Evolutionary conservation across 1,140 invertebrate species (phyloP).

Genomic region (Aplysia californica): DNA sequence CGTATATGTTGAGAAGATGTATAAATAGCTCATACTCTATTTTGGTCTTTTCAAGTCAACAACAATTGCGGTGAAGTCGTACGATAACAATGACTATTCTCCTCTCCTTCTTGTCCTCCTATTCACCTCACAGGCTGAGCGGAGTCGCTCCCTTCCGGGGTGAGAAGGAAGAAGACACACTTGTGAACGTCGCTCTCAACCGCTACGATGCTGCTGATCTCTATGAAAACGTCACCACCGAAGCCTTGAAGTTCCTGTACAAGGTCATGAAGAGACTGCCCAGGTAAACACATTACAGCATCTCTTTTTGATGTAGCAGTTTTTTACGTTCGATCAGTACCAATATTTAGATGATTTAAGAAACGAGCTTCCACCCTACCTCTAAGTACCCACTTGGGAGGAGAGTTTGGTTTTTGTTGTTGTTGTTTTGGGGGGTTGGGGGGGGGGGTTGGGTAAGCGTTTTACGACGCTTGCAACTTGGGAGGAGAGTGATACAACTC

Average conservation of each 20-base stretch:
- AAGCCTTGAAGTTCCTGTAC: constrained; percentile 94
- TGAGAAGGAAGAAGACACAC: constrained; percentile 83
- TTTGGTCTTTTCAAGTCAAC: too few relatives aligned
- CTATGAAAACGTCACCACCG: constrained; percentile 93
- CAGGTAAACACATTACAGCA: constrained; percentile 73
- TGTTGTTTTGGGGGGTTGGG: neutral
- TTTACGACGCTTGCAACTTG: neutral
- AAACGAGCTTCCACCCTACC: neutral
- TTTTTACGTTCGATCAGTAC: neutral
- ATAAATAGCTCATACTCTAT: too few relatives aligned
- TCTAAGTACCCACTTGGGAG: too few relatives aligned
- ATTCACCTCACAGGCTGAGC: constrained; percentile 81
- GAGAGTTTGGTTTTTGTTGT: neutral
- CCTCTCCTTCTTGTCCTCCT: too few relatives aligned
- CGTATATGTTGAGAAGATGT: too few relatives aligned
- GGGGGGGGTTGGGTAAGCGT: neutral
- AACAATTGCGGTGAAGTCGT: too few relatives aligned
- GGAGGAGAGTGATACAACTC: too few relatives aligned
- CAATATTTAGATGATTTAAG: neutral
- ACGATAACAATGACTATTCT: too few relatives aligned
- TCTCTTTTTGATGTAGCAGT: neutral
- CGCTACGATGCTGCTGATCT: constrained; percentile 94
- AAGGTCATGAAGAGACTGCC: constrained; percentile 93
- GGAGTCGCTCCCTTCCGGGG: constrained; percentile 94
- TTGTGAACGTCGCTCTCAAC: constrained; percentile 91